phyloP scores from a whole-genome alignment of 2,113 vertebrate genomes.

The Pipa parva region DNA sequence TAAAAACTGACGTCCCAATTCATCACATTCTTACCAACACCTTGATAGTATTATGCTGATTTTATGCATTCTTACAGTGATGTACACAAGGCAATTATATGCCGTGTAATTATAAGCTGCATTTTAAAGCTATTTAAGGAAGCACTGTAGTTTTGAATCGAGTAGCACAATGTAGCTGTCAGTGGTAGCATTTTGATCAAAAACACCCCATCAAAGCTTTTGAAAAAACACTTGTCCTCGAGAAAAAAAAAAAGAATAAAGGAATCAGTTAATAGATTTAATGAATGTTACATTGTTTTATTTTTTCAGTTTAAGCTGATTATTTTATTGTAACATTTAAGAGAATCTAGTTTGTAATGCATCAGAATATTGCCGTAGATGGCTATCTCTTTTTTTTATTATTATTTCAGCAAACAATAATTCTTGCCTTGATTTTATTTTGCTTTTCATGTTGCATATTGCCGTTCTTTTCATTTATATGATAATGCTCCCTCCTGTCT shows the following conservation, averaged over 20 bases:
- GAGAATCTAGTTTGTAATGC: neutral
- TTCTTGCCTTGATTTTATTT: constrained; percentile 21
- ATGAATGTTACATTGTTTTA: neutral
- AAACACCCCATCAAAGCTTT: neutral
- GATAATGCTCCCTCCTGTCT: constrained; percentile 15
- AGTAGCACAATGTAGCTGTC: neutral
- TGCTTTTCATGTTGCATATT: constrained; percentile 20
- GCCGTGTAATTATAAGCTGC: neutral
- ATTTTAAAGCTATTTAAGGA: neutral
- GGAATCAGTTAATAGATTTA: neutral
- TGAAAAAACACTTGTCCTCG: neutral
- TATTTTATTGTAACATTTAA: neutral
- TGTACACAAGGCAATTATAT: neutral
- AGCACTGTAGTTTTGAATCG: neutral
- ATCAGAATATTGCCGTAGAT: constrained; percentile 5
- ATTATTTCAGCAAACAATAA: constrained; percentile 12
- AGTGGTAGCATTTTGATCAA: neutral
- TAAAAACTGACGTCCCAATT: no score
- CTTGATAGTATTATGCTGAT: no score
- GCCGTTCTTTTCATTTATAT: constrained; percentile 33
- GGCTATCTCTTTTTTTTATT: constrained; percentile 4
- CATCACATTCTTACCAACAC: no score
- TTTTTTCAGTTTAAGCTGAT: neutral
- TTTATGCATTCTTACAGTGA: no score
- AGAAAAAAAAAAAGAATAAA: neutral